phyloP scores from a whole-genome alignment of 2,888 invertebrate species.

The Acleris holmiana region DNA sequence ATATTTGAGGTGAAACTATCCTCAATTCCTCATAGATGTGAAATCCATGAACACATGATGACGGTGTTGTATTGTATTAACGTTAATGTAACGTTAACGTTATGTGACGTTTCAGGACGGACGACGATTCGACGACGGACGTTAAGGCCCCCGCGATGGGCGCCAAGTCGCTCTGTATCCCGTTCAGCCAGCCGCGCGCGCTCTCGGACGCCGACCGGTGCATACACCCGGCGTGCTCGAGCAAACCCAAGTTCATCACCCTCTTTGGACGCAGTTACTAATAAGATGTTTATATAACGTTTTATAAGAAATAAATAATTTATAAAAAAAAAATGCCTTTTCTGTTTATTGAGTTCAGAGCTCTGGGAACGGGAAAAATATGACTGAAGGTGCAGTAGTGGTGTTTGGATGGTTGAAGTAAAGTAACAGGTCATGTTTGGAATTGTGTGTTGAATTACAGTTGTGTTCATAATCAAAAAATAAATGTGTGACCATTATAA shows the following conservation, averaged over 20 bases:
- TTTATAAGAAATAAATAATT: constrained; percentile 45
- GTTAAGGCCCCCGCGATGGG: constrained; percentile 98
- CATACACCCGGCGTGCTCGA: constrained; percentile 93
- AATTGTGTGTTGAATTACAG: too few relatives aligned
- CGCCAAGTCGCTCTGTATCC: constrained; percentile 99
- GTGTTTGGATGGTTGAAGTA: too few relatives aligned
- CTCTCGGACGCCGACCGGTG: constrained; percentile 88
- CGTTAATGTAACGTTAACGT: too few relatives aligned
- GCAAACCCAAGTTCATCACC: constrained; percentile 92
- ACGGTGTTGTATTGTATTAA: too few relatives aligned
- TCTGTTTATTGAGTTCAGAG: neutral
- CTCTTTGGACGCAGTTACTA: constrained; percentile 98
- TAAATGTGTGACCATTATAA: too few relatives aligned
- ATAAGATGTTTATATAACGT: constrained; percentile 31
- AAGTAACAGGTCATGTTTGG: too few relatives aligned
- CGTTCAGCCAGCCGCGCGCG: constrained; percentile 92
- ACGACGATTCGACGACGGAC: constrained; percentile 83
- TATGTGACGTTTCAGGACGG: constrained; percentile 82
- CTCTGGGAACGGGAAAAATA: too few relatives aligned
- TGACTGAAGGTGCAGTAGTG: too few relatives aligned
- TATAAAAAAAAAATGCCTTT: constrained; percentile 41
- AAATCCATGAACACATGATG: too few relatives aligned
- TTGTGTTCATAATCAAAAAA: too few relatives aligned
- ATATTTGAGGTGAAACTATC: too few relatives aligned
- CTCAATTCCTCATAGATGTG: too few relatives aligned